phyloP scores from a whole-genome alignment of 2,113 vertebrate genomes.

The Monarcha castaneiventris region DNA sequence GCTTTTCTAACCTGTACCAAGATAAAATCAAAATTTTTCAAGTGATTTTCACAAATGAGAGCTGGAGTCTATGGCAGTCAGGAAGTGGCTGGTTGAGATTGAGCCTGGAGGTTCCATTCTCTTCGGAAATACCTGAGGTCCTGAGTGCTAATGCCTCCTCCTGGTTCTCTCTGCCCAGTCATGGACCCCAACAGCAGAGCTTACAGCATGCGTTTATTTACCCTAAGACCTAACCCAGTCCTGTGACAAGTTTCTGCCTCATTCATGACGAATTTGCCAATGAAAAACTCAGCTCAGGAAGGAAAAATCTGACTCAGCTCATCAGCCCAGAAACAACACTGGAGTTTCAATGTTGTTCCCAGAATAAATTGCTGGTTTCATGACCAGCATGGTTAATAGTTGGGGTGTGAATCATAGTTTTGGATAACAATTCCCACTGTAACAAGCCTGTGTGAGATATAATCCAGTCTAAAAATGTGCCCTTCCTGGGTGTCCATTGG shows the following conservation, averaged over 20 bases:
- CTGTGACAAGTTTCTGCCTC: not conserved
- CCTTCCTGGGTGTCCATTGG: not conserved
- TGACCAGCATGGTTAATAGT: not conserved
- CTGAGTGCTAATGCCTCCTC: not conserved
- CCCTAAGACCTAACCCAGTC: not conserved
- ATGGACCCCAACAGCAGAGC: not conserved
- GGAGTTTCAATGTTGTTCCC: not conserved
- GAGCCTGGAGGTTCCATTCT: not conserved
- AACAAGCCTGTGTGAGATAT: not conserved
- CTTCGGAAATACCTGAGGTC: fast-evolving
- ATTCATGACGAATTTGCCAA: not conserved
- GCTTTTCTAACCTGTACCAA: not conserved
- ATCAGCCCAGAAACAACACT: not conserved
- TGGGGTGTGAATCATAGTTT: not conserved
- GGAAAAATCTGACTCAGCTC: not conserved
- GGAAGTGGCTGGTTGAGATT: not conserved
- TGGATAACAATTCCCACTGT: not conserved
- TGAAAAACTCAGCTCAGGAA: not conserved
- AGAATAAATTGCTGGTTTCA: not conserved
- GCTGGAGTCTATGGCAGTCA: not conserved
- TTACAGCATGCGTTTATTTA: not conserved
- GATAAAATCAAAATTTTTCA: not conserved
- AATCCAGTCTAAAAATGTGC: not conserved
- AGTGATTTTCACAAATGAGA: not conserved
- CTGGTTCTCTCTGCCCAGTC: not conserved